Percentiles rank a stretch among this genome's conserved stretches.
phyloP scores from a whole-genome alignment of 2,113 vertebrate species.

The Macquaria ambigua region DNA sequence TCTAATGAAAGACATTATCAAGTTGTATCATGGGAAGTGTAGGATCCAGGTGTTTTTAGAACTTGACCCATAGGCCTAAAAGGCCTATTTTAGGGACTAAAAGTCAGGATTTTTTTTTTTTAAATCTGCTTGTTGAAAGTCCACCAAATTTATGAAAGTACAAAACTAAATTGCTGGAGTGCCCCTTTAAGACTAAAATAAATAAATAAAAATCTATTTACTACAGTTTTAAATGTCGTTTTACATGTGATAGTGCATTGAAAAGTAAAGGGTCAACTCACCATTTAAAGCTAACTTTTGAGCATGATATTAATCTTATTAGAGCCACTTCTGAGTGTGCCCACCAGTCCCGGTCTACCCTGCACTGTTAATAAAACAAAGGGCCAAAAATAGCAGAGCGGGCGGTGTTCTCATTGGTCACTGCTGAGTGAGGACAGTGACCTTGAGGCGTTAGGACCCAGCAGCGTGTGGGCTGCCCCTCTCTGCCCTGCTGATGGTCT shows the following conservation, averaged over 20 bases:
- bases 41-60: background rate
- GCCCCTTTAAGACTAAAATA: background rate
- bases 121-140: too few species aligned
- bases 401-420: background rate
- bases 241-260: background rate
- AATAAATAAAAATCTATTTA: background rate
- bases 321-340: background rate
- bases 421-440: background rate
- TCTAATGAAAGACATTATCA: background rate
- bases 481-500: slow-evolving; percentile 11
- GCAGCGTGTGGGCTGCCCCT: background rate
- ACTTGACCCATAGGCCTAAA: too few species aligned
- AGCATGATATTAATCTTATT: background rate
- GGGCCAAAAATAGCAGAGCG: slow-evolving; percentile 3
- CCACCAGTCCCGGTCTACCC: background rate
- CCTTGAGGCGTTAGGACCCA: slow-evolving; percentile 4
- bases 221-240: background rate
- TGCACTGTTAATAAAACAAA: background rate
- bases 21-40: background rate
- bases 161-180: too few species aligned
- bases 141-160: background rate
- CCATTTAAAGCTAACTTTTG: background rate
- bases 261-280: background rate
- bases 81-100: too few species aligned
- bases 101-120: too few species aligned